Evolutionary conservation across 1,140 invertebrate species (phyloP).

Genomic region (Trichonephila inaurata): DNA sequence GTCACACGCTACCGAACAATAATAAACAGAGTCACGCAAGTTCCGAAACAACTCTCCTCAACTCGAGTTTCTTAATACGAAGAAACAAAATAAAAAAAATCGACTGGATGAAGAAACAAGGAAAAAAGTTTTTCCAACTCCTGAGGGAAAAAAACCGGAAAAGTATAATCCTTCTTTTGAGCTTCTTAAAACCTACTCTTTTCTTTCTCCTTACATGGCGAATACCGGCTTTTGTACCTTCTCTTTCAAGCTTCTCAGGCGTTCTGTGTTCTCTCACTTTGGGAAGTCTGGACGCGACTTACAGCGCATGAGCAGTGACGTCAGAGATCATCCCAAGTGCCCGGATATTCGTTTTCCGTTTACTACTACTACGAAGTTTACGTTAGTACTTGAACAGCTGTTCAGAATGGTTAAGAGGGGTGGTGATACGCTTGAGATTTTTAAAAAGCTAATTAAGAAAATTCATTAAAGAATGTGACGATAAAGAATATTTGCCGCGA

Average conservation of each 20-base stretch:
- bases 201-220: constrained; percentile 56
- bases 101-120: constrained; percentile 12
- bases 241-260: constrained; percentile 50
- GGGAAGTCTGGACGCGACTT: constrained; percentile 53
- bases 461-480: neutral
- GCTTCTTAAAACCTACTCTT: constrained; percentile 37
- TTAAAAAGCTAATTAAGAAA: neutral
- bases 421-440: neutral
- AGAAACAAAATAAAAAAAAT: neutral
- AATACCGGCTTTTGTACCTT: constrained; percentile 42
- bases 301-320: constrained; percentile 52
- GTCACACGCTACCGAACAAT: constrained; percentile 58
- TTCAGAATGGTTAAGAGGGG: constrained; percentile 49
- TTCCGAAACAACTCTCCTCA: constrained; percentile 43
- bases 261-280: constrained; percentile 69
- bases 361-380: constrained; percentile 75
- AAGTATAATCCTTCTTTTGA: constrained; percentile 47
- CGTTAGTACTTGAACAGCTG: constrained; percentile 65
- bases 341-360: constrained; percentile 66
- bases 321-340: constrained; percentile 21
- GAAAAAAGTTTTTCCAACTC: constrained; percentile 10
- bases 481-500: neutral
- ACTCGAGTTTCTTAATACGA: constrained; percentile 1
- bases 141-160: neutral
- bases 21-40: constrained; percentile 59